A percentile compares a stretch with the other conserved stretches of the same genome.
phyloP scores from a whole-genome alignment of 2,888 invertebrate species.

The Pseudococcus viburni region DNA sequence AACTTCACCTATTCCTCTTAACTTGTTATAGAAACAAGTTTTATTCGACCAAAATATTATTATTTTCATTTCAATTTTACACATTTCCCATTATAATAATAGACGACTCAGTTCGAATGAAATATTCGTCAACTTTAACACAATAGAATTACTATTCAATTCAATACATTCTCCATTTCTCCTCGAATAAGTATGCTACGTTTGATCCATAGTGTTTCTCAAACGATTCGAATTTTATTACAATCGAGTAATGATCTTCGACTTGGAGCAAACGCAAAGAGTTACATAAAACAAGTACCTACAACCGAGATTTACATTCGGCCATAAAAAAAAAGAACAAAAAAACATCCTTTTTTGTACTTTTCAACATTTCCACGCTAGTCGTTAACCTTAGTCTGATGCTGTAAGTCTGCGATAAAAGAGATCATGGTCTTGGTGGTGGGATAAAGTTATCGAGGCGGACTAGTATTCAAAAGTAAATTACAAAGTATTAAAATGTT shows the following conservation, averaged over 20 bases:
- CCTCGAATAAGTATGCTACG: background rate
- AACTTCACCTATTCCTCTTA: background rate
- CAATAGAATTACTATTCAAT: slow-evolving; percentile 25
- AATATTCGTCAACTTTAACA: background rate
- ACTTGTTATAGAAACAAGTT: background rate
- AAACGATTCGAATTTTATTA: background rate
- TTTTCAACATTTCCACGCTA: slow-evolving; percentile 23
- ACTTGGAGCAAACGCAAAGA: background rate
- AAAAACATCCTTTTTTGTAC: slow-evolving; percentile 34
- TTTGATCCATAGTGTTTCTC: background rate
- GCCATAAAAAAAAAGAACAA: slow-evolving; percentile 14
- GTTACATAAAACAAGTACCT: background rate
- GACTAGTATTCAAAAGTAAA: slow-evolving; percentile 21
- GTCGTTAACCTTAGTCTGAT: slow-evolving; percentile 43
- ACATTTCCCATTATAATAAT: slow-evolving; percentile 7
- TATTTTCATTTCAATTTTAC: background rate
- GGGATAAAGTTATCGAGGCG: slow-evolving; percentile 1
- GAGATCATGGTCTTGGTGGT: slow-evolving; percentile 14
- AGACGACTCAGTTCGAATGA: background rate
- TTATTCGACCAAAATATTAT: background rate
- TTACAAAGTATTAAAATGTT: slow-evolving; percentile 12
- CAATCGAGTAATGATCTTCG: slow-evolving; percentile 3
- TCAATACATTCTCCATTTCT: background rate
- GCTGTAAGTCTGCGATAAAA: background rate
- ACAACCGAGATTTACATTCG: background rate